Evolutionary conservation across 37 sponge, comb jelly and placozoan species (phyloP).

Genomic region (Amphimedon queenslandica): DNA sequence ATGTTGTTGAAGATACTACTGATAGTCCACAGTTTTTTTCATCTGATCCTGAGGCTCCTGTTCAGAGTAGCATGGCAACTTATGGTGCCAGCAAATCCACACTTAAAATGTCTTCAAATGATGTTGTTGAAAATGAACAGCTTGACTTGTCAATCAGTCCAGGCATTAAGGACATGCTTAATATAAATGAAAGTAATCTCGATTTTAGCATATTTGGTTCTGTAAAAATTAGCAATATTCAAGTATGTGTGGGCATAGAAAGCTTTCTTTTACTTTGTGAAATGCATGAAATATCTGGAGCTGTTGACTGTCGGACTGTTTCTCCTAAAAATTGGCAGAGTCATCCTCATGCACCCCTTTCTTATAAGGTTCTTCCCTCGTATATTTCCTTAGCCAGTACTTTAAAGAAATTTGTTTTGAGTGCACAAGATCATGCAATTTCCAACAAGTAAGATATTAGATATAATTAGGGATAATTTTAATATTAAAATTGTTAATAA

Average conservation of each 20-base stretch:
- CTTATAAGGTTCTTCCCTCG: constrained; percentile 12
- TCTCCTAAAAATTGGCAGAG: background rate
- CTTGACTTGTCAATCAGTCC: background rate
- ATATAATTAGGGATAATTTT: no score
- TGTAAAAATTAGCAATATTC: constrained; percentile 11
- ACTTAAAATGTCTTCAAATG: background rate
- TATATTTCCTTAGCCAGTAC: constrained; percentile 48
- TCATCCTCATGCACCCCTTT: background rate
- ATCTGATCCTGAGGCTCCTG: background rate
- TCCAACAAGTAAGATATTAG: constrained; percentile 19
- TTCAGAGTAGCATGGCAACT: background rate
- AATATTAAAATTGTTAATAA: no score
- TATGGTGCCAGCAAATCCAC: background rate
- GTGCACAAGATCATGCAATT: constrained; percentile 18
- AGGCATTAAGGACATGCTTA: background rate
- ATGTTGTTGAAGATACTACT: constrained; percentile 10
- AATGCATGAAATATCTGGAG: constrained; percentile 21
- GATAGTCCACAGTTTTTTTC: constrained; percentile 9
- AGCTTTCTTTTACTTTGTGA: constrained; percentile 3
- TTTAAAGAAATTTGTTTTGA: constrained; percentile 8
- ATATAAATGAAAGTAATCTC: constrained; percentile 15
- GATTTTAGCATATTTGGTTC: constrained; percentile 36
- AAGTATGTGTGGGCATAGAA: constrained; percentile 9
- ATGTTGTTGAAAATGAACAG: background rate
- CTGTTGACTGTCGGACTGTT: constrained; percentile 38